phyloP scores from a whole-genome alignment of 2,888 invertebrate species.

The Eucera pruinosa region DNA sequence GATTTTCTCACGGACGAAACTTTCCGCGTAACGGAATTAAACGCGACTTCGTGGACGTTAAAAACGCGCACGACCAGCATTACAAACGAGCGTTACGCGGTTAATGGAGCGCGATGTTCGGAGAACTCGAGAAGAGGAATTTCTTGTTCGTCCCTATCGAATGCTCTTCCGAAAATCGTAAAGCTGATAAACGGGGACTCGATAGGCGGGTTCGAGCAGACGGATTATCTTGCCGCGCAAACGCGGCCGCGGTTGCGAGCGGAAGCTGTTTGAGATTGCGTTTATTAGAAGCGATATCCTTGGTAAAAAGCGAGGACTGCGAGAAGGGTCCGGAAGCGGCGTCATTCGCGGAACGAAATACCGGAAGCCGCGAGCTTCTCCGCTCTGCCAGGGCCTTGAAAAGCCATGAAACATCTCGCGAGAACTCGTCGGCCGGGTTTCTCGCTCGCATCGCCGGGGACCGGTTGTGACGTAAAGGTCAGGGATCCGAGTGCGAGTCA shows the following conservation, averaged over 20 bases:
- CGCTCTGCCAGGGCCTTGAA: constrained; percentile 38
- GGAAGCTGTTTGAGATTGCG: neutral
- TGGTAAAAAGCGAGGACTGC: constrained; percentile 20
- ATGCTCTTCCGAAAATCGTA: neutral
- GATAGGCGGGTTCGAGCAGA: neutral
- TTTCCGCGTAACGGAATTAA: too few relatives aligned
- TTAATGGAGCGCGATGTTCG: too few relatives aligned
- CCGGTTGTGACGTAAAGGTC: constrained; percentile 77
- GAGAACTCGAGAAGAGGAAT: neutral
- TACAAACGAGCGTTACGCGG: too few relatives aligned
- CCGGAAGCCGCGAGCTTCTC: constrained; percentile 60
- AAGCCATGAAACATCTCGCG: constrained; percentile 38
- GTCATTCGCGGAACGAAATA: constrained; percentile 49
- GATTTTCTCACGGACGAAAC: too few relatives aligned
- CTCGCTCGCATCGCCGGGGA: constrained; percentile 55
- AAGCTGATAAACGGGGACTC: neutral
- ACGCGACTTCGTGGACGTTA: too few relatives aligned
- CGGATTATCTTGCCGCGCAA: neutral
- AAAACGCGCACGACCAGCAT: too few relatives aligned
- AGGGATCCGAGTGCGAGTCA: constrained; percentile 48
- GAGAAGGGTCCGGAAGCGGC: constrained; percentile 43
- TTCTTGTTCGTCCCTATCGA: neutral
- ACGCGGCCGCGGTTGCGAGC: neutral
- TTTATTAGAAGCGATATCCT: constrained; percentile 21
- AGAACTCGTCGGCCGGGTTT: constrained; percentile 66